phyloP scores from a whole-genome alignment of 2,888 invertebrate species.

The Acleris literana region DNA sequence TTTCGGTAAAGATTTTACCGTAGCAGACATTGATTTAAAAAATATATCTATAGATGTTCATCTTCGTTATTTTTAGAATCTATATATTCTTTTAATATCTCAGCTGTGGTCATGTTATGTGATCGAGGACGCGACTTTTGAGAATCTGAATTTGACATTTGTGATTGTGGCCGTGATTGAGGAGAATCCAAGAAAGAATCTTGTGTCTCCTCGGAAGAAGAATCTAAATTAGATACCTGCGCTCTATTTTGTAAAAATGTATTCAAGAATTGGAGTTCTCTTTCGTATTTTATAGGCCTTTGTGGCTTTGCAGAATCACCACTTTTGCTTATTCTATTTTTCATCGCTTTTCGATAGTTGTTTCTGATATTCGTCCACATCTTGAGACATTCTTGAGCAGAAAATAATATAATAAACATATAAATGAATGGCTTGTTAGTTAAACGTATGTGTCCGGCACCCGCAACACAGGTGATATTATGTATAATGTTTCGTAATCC shows the following conservation, averaged over 20 bases:
- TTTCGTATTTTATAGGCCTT: conserved; percentile 19
- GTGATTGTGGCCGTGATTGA: conserved; percentile 39
- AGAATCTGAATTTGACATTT: conserved; percentile 40
- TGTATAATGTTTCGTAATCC: conserved; percentile 33
- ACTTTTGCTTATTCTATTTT: conserved; percentile 38
- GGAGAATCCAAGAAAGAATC: conserved; percentile 40
- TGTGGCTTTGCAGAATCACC: conserved; percentile 38
- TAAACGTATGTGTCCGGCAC: conserved; percentile 38
- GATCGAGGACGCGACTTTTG: conserved; percentile 40
- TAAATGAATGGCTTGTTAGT: conserved; percentile 40
- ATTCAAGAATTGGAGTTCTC: conserved; percentile 40
- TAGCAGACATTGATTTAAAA: conserved; percentile 41
- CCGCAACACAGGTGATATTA: conserved; percentile 35
- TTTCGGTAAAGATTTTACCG: conserved; percentile 40
- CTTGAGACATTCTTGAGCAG: conserved; percentile 40
- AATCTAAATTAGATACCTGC: conserved; percentile 41
- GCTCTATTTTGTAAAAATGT: conserved; percentile 41
- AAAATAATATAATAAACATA: conserved; percentile 40
- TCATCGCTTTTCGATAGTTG: conserved; percentile 41
- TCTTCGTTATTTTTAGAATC: conserved; percentile 40
- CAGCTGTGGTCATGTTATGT: conserved; percentile 41
- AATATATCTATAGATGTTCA: conserved; percentile 40
- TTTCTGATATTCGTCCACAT: conserved; percentile 39
- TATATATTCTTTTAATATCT: conserved; percentile 41
- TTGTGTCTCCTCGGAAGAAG: conserved; percentile 42